Evolutionary conservation across 2,113 vertebrate genomes (phyloP), one percentile per base, ranked within the genome.

Genomic region (Pygathrix nemaeus): DNA sequence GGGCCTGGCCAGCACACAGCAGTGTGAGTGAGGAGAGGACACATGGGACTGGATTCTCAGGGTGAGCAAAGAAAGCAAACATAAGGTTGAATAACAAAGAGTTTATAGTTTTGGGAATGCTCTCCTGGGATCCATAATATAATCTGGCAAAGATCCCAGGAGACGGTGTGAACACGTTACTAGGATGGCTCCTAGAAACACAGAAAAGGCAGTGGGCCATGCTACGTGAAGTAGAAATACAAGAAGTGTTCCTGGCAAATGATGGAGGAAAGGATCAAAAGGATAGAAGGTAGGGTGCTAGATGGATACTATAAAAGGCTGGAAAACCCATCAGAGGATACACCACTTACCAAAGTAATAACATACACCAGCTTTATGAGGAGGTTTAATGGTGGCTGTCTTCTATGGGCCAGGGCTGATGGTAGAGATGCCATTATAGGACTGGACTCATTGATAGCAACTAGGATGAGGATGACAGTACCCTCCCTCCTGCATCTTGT

Each of bases 201-300:
- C 1, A 73, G 79, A 73, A 92, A 59, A 86, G 75, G 55, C 61
- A 83, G 84, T 6, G 9, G 35, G 55, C 55, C 76, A 88, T 87
- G 81, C 45, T 82, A 92, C 85, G 52, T 89, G 73, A 97, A 93
- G n/a, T 0, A 90, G 82, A 86, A 73, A 95, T 68, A 73, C 30
- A 70, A 75, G 80, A 48, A 59, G 21, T 90, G 6, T 32, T 70
- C 20, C n/a, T 16, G 40, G 27, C 7, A 80, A 50, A 84, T 75
- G 18, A 76, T 50, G 18, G 64, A 90, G 57, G 80, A 83, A 59
- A 52, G 17, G 35, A 66, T 68, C 59, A 55, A 94, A 94, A 83
- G 48, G 30, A 61, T 16, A 0, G 18, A 30, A n/a, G 35, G 35
- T 32, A 14, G 21, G 3, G 25, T 50, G 27, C 9, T 43, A 8